phyloP scores from a whole-genome alignment of 2,797 vertebrate genomes.

The Xyrichtys novacula region DNA sequence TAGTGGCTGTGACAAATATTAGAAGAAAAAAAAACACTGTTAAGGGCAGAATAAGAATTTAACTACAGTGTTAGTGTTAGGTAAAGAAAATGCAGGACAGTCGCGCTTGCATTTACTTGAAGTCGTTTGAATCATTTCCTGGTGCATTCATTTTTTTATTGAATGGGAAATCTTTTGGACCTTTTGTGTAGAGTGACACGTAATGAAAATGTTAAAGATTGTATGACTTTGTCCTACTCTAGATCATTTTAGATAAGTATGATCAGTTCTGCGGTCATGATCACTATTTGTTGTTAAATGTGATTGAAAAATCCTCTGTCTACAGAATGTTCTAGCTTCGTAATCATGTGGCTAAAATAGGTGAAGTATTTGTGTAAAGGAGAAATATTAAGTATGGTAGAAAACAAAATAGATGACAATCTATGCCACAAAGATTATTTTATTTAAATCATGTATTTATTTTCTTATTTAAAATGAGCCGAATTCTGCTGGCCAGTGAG shows the following conservation, averaged over 20 bases:
- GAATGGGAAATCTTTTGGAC: constrained; percentile 55
- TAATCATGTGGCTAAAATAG: constrained; percentile 68
- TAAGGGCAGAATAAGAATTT: constrained; percentile 46
- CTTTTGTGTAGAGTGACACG: constrained; percentile 54
- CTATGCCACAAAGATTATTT: constrained; percentile 82
- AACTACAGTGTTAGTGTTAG: constrained; percentile 57
- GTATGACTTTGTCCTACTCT: constrained; percentile 57
- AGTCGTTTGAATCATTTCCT: constrained; percentile 63
- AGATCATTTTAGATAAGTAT: constrained; percentile 60
- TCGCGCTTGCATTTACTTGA: constrained; percentile 51
- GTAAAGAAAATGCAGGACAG: constrained; percentile 53
- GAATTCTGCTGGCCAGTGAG: constrained; percentile 86
- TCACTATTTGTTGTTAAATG: constrained; percentile 65
- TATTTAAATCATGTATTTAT: constrained; percentile 82
- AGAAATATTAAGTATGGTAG: constrained; percentile 60
- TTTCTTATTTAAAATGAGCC: constrained; percentile 83
- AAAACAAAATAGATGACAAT: constrained; percentile 79
- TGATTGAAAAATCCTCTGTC: constrained; percentile 52
- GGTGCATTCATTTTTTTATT: constrained; percentile 56
- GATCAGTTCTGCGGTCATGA: constrained; percentile 60
- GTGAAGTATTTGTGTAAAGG: constrained; percentile 65
- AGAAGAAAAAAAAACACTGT: constrained; percentile 66
- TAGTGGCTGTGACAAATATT: constrained; percentile 74
- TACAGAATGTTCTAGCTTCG: constrained; percentile 76
- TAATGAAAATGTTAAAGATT: constrained; percentile 53